phyloP scores from a whole-genome alignment of 2,797 vertebrate genomes.

The Mionectes olivaceus region DNA sequence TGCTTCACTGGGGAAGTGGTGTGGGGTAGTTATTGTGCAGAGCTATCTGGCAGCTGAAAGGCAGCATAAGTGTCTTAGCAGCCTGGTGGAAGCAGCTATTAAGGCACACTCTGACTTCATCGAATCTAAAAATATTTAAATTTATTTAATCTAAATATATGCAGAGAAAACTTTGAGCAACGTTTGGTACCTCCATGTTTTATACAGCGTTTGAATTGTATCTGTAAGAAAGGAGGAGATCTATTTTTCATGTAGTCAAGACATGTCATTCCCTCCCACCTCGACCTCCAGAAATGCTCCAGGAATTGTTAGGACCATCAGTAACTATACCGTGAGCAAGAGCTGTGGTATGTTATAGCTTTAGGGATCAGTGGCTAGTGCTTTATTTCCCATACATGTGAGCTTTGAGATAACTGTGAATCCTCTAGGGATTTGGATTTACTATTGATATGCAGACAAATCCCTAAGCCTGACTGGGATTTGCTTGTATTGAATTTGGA shows the following conservation, averaged over 20 bases:
- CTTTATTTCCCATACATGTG: slow-evolving; percentile 18
- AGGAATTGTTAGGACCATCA: background rate
- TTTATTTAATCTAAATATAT: background rate
- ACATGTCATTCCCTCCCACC: background rate
- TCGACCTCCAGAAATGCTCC: background rate
- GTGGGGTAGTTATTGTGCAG: background rate
- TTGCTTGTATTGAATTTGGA: background rate
- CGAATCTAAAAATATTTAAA: background rate
- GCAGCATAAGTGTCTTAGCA: background rate
- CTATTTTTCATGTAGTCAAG: background rate
- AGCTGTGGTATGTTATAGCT: background rate
- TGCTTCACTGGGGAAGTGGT: background rate
- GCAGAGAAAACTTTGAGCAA: background rate
- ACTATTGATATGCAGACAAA: slow-evolving; percentile 46
- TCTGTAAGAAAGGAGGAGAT: background rate
- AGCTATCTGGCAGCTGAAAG: background rate
- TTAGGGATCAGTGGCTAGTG: background rate
- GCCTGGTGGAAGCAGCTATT: background rate
- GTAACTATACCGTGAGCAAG: background rate
- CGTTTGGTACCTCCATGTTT: background rate
- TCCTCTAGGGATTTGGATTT: slow-evolving; percentile 52
- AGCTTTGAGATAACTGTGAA: slow-evolving; percentile 45
- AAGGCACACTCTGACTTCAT: background rate
- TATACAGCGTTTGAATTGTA: background rate
- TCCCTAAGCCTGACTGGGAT: slow-evolving; percentile 41